Percentiles rank a stretch among this genome's conserved stretches.
phyloP scores from a whole-genome alignment of 2,797 vertebrate species.

The Catharus ustulatus region DNA sequence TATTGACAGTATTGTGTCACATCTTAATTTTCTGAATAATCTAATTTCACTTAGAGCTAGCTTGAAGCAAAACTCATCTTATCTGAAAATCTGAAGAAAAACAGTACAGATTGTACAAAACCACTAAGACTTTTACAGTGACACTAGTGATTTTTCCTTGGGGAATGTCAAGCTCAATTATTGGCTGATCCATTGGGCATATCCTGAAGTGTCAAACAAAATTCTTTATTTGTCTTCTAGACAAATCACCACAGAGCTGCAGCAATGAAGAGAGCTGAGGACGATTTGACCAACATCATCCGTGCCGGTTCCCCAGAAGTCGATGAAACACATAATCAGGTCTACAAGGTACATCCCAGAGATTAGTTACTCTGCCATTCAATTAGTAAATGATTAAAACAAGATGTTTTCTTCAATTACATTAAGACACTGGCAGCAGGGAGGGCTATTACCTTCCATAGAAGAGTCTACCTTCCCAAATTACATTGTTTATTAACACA shows the following conservation, averaged over 20 bases:
- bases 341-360: constrained; percentile 49
- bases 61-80: not conserved
- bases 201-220: not conserved
- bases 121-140: not conserved
- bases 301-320: not conserved
- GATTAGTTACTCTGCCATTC: not conserved
- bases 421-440: constrained; percentile 10
- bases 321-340: not conserved
- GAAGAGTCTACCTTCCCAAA: constrained; percentile 19
- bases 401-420: constrained; percentile 17
- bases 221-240: constrained; percentile 42
- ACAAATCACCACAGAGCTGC: constrained; percentile 19
- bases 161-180: not conserved
- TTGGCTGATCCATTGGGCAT: not conserved
- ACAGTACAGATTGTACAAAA: not conserved
- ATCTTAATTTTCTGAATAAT: not conserved
- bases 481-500: constrained; percentile 8
- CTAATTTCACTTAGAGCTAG: not conserved
- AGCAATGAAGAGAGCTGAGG: constrained; percentile 25
- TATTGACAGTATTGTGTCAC: not conserved
- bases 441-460: not conserved
- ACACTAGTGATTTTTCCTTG: not conserved
- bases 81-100: not conserved
- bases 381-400: constrained; percentile 54
- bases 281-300: constrained; percentile 17